Percentiles rank a stretch among this genome's conserved stretches.
These are phyloP conservation scores for Erythrocercus mccallii DNA, from an alignment of 2,113 vertebrate genomes.

Conservation along the genomic window DNA sequence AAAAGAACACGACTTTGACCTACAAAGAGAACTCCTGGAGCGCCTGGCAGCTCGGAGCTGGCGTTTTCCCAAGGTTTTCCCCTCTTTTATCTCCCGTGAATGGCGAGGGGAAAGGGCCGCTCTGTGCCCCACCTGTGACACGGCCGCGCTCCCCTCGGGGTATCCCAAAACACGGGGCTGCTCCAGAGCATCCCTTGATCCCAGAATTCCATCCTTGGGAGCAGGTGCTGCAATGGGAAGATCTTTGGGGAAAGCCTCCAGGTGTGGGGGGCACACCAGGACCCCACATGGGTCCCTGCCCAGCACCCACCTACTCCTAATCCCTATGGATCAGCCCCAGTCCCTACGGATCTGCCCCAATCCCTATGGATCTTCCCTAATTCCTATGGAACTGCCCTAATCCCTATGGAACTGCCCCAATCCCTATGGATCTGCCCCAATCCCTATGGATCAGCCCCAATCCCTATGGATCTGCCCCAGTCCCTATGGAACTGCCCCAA, in stretches of 20 bases:
- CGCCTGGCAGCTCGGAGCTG: neutral
- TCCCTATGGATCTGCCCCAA: too few species aligned
- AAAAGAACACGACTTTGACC: neutral
- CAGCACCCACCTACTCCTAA: neutral
- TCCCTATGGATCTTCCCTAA: too few species aligned
- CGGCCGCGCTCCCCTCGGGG: fast-evolving
- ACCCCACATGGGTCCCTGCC: fast-evolving
- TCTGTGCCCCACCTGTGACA: fast-evolving
- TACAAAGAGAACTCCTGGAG: neutral
- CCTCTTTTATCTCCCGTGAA: neutral
- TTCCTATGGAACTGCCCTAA: too few species aligned
- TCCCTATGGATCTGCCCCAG: too few species aligned
- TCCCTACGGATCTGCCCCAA: fast-evolving
- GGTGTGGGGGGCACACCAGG: fast-evolving
- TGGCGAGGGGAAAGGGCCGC: neutral
- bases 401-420: too few species aligned
- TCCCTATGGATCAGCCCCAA: too few species aligned
- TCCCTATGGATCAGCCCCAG: neutral
- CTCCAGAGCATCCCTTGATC: fast-evolving
- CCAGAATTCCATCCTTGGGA: fast-evolving
- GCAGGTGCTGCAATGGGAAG: fast-evolving
- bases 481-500: too few species aligned
- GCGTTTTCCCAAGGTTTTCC: neutral
- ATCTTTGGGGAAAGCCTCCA: fast-evolving
- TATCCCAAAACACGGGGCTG: fast-evolving